Base-by-base conservation (phyloP, 2,113 vertebrate species). In the Catagonus wagneri region DNA sequence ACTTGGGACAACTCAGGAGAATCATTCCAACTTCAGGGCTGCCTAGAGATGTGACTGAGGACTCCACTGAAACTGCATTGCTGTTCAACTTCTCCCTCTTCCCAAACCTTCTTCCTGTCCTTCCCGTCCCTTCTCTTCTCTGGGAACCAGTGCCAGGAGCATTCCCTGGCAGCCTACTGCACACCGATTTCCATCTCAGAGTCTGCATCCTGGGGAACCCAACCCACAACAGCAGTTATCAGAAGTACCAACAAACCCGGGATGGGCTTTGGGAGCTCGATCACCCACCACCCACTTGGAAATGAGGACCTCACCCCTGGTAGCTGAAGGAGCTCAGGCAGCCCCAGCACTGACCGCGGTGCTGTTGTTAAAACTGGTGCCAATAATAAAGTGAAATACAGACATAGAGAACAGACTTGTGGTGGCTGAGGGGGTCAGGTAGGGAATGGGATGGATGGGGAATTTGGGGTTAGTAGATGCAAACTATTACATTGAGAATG, bases 211-310 rank as follows among this genome's bases (percentile, higher is more conserved):
- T 60, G 32, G 29, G 15, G 32, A 85, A 19, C 11, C n/a, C 88
- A 32, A 36, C 50, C 39, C 7, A 22, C 0, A 27, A 3, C 19
- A 44, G 15, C 3, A 1, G 0, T 52, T 32, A 14, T 4, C 78
- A 89, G 14, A 60, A 63, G 20, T 14, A 79, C 25, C 7, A 9
- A 78, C 25, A 78, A 34, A 71, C 25, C 80, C 32, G 10, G n/a
- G 61, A 32, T 60, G 22, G 34, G 12, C 61, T 32, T 63, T 81
- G 50, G 68, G 16, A 74, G 20, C 12, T 20, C 12, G 34, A 58
- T 22, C 5, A 5, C 27, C 3, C 16, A 12, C 8, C 34, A 52
- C 23, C 1, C 22, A 23, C 60, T 34, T 58, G 32, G 71, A 90
- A 60, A 15, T 13, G 23, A 83, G 1, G 60, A 32, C 8, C 34